Conservation (phyloP, 2,113 vertebrate species). For the Heliornis fulica region DNA sequence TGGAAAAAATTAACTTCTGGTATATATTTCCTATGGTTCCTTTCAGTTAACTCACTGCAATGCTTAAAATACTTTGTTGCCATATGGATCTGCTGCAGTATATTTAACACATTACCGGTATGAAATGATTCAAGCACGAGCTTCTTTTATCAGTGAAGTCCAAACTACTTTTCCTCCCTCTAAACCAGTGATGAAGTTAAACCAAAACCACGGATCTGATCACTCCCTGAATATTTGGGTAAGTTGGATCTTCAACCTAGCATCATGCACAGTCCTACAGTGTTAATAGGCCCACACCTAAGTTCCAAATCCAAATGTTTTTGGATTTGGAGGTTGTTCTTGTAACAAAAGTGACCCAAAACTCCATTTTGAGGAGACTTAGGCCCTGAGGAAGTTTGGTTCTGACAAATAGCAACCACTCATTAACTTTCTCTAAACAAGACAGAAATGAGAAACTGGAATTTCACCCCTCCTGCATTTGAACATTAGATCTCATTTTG, state of each 20-base stretch:
- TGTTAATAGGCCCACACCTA: constrained; percentile 3
- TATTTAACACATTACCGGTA: constrained; percentile 53
- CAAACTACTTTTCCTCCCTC: background rate
- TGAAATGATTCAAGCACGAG: background rate
- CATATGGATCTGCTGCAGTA: constrained; percentile 62
- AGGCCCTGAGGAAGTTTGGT: background rate
- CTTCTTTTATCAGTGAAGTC: constrained; percentile 25
- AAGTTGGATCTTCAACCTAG: background rate
- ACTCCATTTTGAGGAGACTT: background rate
- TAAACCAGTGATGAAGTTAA: background rate
- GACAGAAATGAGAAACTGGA: background rate
- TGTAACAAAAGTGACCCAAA: background rate
- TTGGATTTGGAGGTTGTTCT: background rate
- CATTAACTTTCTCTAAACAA: background rate
- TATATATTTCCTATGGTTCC: constrained; percentile 67
- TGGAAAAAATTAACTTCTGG: constrained; percentile 71
- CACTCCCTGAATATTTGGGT: background rate
- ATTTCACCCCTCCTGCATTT: background rate
- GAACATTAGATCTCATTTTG: background rate
- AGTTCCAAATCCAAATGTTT: background rate
- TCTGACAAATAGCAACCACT: background rate
- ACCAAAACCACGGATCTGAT: constrained; percentile 41
- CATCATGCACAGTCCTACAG: background rate
- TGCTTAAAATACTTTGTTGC: constrained; percentile 47
- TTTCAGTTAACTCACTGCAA: constrained; percentile 31